Evolutionary conservation across 2,113 vertebrate species (phyloP).

Genomic region (Trichomycterus rosablanca): DNA sequence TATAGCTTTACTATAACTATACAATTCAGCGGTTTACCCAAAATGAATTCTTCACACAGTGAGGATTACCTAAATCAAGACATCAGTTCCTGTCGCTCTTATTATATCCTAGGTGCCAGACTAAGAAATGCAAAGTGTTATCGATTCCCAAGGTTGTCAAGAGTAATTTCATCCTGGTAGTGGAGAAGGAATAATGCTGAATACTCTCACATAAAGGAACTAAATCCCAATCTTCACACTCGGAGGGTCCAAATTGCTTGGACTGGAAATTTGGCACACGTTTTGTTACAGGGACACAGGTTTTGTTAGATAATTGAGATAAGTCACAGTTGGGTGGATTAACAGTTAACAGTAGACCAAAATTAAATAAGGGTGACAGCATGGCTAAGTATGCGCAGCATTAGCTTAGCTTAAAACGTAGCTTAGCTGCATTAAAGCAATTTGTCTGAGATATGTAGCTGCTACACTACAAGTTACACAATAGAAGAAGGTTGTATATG

Average conservation of each 20-base stretch:
- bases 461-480: too few species aligned
- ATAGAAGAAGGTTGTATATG: too few species aligned
- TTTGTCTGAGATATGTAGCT: too few species aligned
- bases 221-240: conserved; percentile 9
- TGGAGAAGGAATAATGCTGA: conserved; percentile 16
- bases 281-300: too few species aligned
- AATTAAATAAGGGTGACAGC: not conserved
- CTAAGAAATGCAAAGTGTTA: conserved; percentile 7
- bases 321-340: not conserved
- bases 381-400: not conserved
- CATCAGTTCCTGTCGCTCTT: conserved; percentile 10
- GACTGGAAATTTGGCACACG: conserved; percentile 1
- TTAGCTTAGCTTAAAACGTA: too few species aligned
- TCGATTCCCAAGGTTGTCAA: conserved; percentile 22
- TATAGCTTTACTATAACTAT: too few species aligned
- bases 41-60: conserved; percentile 33
- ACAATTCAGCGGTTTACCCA: too few species aligned
- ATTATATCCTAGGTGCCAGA: conserved; percentile 14
- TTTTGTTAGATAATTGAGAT: conserved; percentile 6
- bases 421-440: too few species aligned
- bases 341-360: not conserved
- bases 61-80: conserved; percentile 28
- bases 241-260: conserved; percentile 13
- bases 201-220: not conserved
- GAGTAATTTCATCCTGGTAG: conserved; percentile 25